Evolutionary conservation across 92 coral and sea anemone species (phyloP).

Genomic region (Epizoanthus scotinus): DNA sequence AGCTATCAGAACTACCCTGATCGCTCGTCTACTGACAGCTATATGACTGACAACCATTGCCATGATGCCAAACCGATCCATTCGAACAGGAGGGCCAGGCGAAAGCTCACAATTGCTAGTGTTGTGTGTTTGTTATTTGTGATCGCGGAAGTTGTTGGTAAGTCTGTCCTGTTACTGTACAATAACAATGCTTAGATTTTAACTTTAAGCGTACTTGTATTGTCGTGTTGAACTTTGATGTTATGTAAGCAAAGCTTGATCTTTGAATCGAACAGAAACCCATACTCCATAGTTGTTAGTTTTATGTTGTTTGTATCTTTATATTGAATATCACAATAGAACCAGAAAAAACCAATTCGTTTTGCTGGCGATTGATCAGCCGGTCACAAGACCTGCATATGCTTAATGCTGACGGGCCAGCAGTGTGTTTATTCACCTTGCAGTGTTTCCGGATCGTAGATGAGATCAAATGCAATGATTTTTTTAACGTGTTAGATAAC

Average conservation of each 20-base stretch:
- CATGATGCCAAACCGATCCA: constrained; percentile 87
- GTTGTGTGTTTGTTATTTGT: constrained; percentile 87
- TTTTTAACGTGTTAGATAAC: no score
- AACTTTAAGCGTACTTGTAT: neutral
- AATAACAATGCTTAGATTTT: neutral
- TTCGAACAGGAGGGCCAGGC: constrained; percentile 84
- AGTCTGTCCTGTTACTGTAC: constrained; percentile 42
- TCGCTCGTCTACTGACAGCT: constrained; percentile 31
- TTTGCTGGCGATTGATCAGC: no score
- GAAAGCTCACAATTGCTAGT: constrained; percentile 88
- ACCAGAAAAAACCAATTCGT: no score
- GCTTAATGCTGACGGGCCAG: no score
- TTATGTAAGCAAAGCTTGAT: neutral
- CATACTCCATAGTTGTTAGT: no score
- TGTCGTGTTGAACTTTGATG: neutral
- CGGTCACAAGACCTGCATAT: neutral
- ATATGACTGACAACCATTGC: constrained; percentile 83
- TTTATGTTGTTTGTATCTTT: no score
- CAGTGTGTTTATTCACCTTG: no score
- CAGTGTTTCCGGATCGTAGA: no score
- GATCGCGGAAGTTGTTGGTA: constrained; percentile 90
- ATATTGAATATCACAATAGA: no score
- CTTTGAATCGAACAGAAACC: no score
- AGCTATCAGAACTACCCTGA: constrained; percentile 53
- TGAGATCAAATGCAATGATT: no score